phyloP scores from a whole-genome alignment of 2,888 invertebrate species.

The Drosophila barbarae region DNA sequence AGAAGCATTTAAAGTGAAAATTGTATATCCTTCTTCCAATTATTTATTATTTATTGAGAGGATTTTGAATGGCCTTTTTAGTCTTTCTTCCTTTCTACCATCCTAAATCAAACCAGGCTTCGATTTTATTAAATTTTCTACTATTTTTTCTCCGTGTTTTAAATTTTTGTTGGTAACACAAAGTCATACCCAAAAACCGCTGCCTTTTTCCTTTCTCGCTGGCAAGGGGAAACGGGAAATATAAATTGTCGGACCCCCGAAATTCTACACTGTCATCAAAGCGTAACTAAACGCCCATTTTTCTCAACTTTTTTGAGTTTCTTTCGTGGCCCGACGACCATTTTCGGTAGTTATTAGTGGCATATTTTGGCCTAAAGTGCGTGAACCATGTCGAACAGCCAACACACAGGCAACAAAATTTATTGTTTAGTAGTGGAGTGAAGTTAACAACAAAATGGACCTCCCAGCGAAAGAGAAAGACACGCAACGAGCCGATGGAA shows the following conservation, averaged over 20 bases:
- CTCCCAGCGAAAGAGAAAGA: conserved; percentile 59
- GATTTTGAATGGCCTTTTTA: background rate
- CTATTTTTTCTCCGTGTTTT: conserved; percentile 24
- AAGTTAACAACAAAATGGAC: conserved; percentile 75
- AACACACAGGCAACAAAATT: conserved; percentile 63
- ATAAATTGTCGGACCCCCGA: conserved; percentile 57
- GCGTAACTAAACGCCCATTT: conserved; percentile 79
- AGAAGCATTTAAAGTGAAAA: background rate
- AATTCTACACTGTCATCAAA: conserved; percentile 79
- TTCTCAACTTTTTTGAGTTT: conserved; percentile 59
- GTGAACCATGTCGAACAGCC: conserved; percentile 73
- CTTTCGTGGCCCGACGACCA: conserved; percentile 51
- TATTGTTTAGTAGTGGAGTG: conserved; percentile 63
- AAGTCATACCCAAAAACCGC: conserved; percentile 5
- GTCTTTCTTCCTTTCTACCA: too few relatives aligned
- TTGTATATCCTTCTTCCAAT: background rate
- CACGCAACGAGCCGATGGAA: conserved; percentile 61
- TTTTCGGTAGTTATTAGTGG: conserved; percentile 75
- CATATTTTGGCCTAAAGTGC: conserved; percentile 75
- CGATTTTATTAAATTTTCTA: background rate
- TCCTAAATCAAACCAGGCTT: too few relatives aligned
- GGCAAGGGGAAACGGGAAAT: conserved; percentile 60
- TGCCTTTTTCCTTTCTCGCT: conserved; percentile 27
- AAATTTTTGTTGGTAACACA: conserved; percentile 17
- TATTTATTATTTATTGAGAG: background rate